Base-by-base conservation (phyloP, 2,888 invertebrate species). In the Enchytraeus crypticus region DNA sequence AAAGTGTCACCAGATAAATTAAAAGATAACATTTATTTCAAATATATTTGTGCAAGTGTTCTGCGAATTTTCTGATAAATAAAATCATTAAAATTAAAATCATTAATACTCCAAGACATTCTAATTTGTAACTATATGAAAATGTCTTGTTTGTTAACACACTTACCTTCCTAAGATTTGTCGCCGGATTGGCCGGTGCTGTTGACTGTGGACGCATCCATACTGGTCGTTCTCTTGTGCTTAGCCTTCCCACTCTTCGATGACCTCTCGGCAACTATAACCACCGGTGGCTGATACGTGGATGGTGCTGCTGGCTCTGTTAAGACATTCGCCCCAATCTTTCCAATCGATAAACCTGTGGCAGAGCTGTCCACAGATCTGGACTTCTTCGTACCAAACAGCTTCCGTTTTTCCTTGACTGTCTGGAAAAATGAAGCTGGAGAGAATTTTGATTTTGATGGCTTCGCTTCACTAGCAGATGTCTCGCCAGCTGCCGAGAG, bases 381-480 rank as follows among this genome's bases (percentile, higher is more conserved):
- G 2, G 69, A 53, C 33, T 64, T 60, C 57, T 66, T 69, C 5
- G 57, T 34, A 14, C 60, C 61, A 53, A 69, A 69, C 54, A 68
- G 30, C 30, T 61, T 64, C 21, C 67, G 46, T 49, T 64, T 66
- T 21, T 67, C 68, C 33, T 63, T 66, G 38, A 65, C 66, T 5
- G 60, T 57, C 30, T 64, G 62, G 51, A 67, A 60, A 63, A 66
- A 64, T 4, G 53, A 43, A 21, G 27, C 26, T 23, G 53, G 26
- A 32, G 53, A 53, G 38, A 27, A 54, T 14, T n/a, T 54, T 51
- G 62, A 11, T n/a, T 43, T 49, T 46, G 55, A 4, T 21, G 55
- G 21, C 26, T 57, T 26, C 51, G 53, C 30, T 14, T 14, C 34
- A 21, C 30, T 21, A 27, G 53, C 14, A 14, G 55, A n/a, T 34